Evolutionary conservation across 2,113 vertebrate genomes (phyloP), one percentile per base, ranked within the genome.

Genomic region (Chloebia gouldiae): DNA sequence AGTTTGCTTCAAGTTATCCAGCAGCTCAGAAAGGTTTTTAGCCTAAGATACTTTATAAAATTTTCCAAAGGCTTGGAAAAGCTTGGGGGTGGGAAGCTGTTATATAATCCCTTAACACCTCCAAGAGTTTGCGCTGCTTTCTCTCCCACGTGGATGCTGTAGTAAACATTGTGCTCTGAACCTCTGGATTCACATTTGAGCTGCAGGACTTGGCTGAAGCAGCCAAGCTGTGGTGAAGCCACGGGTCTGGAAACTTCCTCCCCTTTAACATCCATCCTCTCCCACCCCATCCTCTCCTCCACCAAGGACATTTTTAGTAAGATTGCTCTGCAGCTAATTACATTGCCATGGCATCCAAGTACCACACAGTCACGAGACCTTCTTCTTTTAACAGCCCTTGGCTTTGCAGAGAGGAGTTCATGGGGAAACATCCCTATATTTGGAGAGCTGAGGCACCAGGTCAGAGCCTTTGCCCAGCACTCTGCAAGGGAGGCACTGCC

Each of bases 231-330:
- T 13, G 68, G 68, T 23, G 68, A 85, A 82, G 61, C 37, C 85
- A 63, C 51, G 70, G 76, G 63, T 49, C 79, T 83, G 72, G 68
- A 94, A 95, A 90, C 44, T 44, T 92, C 66, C 77, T 79, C 51
- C 60, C 64, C 71, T 94, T 71, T 31, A 60, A 56, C 90, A 90
- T 44, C 87, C 82, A n/a, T 40, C 68, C 82, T 81, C 88, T 70
- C 65, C 71, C 92, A 81, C 59, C 82, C 82, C 35, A 0, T 68
- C 39, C 79, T 92, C 93, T 94, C 90, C 90, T 90, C 91, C 94
- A 94, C 65, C 77, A 89, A 86, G 91, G 94, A 92, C 95, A 90
- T 96, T 96, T 95, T 96, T 96, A 96, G 95, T 15, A 96, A 94
- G 88, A 88, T 86, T 83, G 76, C 93, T 88, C 60, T 45, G 76